Base-by-base conservation (phyloP, 2,888 invertebrate species). In the Ichneumoninae sp. region DNA sequence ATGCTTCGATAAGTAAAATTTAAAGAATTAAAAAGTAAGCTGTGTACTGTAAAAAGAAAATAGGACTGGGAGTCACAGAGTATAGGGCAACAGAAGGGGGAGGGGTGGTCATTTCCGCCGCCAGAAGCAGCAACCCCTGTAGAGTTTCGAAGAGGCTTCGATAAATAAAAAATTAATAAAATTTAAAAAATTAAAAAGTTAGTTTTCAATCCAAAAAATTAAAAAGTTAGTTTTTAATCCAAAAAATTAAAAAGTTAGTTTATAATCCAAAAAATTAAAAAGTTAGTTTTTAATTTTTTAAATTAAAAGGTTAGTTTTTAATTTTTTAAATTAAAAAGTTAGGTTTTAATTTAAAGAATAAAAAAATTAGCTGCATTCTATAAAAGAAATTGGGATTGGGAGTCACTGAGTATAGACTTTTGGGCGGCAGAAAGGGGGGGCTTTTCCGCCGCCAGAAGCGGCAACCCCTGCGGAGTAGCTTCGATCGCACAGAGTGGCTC, bases 51-150 rank as follows among this genome's bases (percentile, higher is more conserved):
- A 19, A 7, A 54, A 10, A 5, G 54, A 65, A 40, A 30, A 40
- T 68, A 70, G 6, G 44, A 70, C 86, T 84, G 85, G 83, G 86
- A 83, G 76, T 86, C 87, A 84, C 87, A 86, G 86, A 71, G 22
- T 10, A 69, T 81, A 36, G 7, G 36, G 1, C 79, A 69, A 75
- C 73, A 81, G 60, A 54, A 77, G 76, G 73, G 63, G 57, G 75
- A 73, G 76, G 75, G 79, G 54, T 74, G 66, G 76, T 73, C 76
- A 83, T 81, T 83, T 81, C 52, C 70, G 65, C 54, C 65, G 54
- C 26, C 47, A 60, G 74, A 19, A 57, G 33, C 69, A 66, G 70
- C 85, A 50, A 68, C 60, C 65, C 76, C 76, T 80, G 75, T 7
- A 36, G 36, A 19, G 22, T 19, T 19, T 44, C 13, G 1, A 13